Base-by-base conservation (phyloP, 2,113 vertebrate species). In the Baryphthengus martii region DNA sequence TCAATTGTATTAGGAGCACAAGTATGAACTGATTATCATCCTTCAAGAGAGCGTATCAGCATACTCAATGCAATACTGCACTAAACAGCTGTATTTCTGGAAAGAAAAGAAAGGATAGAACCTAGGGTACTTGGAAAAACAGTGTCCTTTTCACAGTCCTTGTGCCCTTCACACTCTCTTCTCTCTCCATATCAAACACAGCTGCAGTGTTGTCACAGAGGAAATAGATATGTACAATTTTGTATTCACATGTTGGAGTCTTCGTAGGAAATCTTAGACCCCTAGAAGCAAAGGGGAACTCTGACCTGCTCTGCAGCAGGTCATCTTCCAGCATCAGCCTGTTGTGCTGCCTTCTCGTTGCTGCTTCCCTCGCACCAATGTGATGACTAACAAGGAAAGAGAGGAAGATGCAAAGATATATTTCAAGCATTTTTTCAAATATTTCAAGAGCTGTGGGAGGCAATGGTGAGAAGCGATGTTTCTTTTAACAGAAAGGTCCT, bases 301-400 rank as follows among this genome's bases (percentile, higher is more conserved):
- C 0, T 2, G 85, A 35, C 29, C 70, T 5, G 5, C 40, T 29
- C 25, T 75, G 61, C 39, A n/a, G 28, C 6, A 4, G 4, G 0
- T 61, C 52, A 8, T 29, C 26, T 24, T 44, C 23, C 70, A 71
- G 18, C 5, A 2, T 25, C 56, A 50, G 11, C 25, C 42, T 26
- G 11, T 39, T 2, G 3, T 21, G 1, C 35, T 24, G 17, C 39
- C 50, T 77, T 31, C 81, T 67, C 28, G 31, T 42, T 11, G n/a
- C 42, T 70, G 42, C 47, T 63, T 67, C 56, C 58, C 66, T 68
- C 1, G 0, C 24, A 59, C 16, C 3, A 1, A 11, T 3, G 1
- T 11, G 35, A 20, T 11, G 50, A 35, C 13, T 68, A 33, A 29
- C 19, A 66, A 56, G 40, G 19, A 82, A 91, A 68, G 20, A 87